Percentiles rank a stretch among this genome's conserved stretches.
These are phyloP conservation scores for Anthophora plumipes DNA, from an alignment of 2,888 invertebrate genomes.

Conservation along the genomic window DNA sequence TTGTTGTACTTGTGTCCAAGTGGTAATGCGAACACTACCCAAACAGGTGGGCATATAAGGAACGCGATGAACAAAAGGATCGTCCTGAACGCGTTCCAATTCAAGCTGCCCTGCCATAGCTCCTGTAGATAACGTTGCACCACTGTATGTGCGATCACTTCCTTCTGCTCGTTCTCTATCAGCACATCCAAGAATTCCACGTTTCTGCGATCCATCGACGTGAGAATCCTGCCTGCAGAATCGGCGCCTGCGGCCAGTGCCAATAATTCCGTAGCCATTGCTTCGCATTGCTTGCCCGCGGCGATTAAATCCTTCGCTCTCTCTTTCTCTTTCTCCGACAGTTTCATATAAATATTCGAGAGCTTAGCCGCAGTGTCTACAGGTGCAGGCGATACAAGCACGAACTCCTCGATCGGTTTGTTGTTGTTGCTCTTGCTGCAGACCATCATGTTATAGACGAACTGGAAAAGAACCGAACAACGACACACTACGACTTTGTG, in stretches of 20 bases:
- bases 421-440: slow-evolving; percentile 98
- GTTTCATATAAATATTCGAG: slow-evolving; percentile 94
- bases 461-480: slow-evolving; percentile 84
- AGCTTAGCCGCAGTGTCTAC: slow-evolving; percentile 99
- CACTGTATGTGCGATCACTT: slow-evolving; percentile 98
- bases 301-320: slow-evolving; percentile 98
- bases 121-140: slow-evolving; percentile 98
- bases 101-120: slow-evolving; percentile 98
- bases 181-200: slow-evolving; percentile 98
- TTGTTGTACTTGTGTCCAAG: slow-evolving; percentile 98
- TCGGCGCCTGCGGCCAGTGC: slow-evolving; percentile 97
- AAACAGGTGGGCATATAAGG: slow-evolving; percentile 97
- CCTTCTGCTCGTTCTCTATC: slow-evolving; percentile 99
- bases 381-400: slow-evolving; percentile 99
- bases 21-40: slow-evolving; percentile 97
- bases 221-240: slow-evolving; percentile 96
- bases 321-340: slow-evolving; percentile 98
- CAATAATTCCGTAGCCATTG: slow-evolving; percentile 98
- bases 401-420: slow-evolving; percentile 98
- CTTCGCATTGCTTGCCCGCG: slow-evolving; percentile 98
- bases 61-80: slow-evolving; percentile 96
- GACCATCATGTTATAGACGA: slow-evolving; percentile 99
- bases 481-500: not conserved
- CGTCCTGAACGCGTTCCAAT: slow-evolving; percentile 98
- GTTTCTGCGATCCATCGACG: slow-evolving; percentile 97